phyloP scores from a whole-genome alignment of 2,888 invertebrate genomes.

The Oasisia sp. region DNA sequence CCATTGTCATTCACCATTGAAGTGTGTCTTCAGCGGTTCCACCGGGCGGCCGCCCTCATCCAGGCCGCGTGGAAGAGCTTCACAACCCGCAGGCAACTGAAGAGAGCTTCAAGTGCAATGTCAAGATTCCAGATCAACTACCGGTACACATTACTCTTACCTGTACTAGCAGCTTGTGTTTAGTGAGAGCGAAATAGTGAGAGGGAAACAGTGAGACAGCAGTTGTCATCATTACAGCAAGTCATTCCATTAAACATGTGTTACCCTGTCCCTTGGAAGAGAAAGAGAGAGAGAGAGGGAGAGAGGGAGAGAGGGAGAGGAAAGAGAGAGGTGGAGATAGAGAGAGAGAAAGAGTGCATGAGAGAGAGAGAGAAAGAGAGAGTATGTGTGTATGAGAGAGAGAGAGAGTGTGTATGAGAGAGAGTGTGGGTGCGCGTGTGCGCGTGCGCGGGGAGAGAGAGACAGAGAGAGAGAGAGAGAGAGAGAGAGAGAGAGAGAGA shows the following conservation, averaged over 20 bases:
- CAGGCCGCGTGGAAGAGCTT: constrained; percentile 63
- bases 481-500: too few species aligned
- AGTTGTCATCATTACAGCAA: background rate
- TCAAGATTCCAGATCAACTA: constrained; percentile 60
- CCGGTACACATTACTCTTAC: constrained; percentile 47
- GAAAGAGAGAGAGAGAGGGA: too few species aligned
- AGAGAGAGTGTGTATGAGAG: too few species aligned
- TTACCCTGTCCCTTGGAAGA: background rate
- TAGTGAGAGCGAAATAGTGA: background rate
- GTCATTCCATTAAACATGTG: background rate
- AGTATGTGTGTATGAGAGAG: too few species aligned
- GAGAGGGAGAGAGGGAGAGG: too few species aligned
- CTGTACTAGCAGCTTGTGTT: background rate
- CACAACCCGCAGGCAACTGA: constrained; percentile 52
- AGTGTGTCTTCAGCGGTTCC: constrained; percentile 48
- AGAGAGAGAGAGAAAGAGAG: too few species aligned
- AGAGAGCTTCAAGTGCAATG: constrained; percentile 55
- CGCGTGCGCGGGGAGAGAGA: too few species aligned
- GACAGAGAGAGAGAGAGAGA: too few species aligned
- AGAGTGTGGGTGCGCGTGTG: too few species aligned
- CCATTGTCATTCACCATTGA: background rate
- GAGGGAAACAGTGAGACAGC: too few species aligned
- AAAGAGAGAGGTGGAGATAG: too few species aligned
- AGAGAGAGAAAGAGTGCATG: too few species aligned
- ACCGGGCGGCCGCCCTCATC: constrained; percentile 56